Conservation (phyloP, 2,888 invertebrate genomes). For the Troides helena region DNA sequence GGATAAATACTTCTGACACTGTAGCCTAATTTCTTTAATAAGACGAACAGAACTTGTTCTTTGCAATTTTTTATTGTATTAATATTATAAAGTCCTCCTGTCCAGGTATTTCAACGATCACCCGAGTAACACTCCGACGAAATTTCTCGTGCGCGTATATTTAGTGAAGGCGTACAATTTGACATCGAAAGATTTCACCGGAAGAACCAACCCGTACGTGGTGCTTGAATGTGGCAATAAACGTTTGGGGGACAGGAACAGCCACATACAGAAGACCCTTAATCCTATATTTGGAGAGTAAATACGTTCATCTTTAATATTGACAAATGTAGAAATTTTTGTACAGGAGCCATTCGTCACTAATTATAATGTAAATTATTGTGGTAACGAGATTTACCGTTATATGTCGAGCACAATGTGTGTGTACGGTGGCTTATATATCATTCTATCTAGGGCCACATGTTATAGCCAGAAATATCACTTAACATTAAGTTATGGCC, state of each 20-base stretch:
- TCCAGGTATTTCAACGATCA: slow-evolving; percentile 79
- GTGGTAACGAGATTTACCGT: too few relatives aligned
- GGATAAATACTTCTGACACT: too few relatives aligned
- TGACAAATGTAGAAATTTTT: too few relatives aligned
- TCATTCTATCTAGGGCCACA: too few relatives aligned
- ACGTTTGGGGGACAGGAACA: slow-evolving; percentile 81
- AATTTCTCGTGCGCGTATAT: slow-evolving; percentile 87
- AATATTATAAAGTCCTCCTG: slow-evolving; percentile 7
- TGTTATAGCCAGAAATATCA: too few relatives aligned
- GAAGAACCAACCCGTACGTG: slow-evolving; percentile 90
- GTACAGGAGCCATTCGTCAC: too few relatives aligned
- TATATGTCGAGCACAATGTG: too few relatives aligned
- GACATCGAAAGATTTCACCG: slow-evolving; percentile 84
- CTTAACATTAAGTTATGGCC: too few relatives aligned
- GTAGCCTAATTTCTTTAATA: not conserved
- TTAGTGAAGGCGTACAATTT: slow-evolving; percentile 86
- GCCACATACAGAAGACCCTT: slow-evolving; percentile 85
- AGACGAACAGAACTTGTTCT: not conserved
- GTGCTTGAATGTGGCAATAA: slow-evolving; percentile 84
- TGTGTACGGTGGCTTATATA: too few relatives aligned
- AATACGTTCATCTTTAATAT: not conserved
- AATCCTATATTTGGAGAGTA: slow-evolving; percentile 92
- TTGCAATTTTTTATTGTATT: not conserved
- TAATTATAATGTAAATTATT: too few relatives aligned
- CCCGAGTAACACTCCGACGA: slow-evolving; percentile 81